phyloP scores from a whole-genome alignment of 2,888 invertebrate species.

The Latheticus oryzae region DNA sequence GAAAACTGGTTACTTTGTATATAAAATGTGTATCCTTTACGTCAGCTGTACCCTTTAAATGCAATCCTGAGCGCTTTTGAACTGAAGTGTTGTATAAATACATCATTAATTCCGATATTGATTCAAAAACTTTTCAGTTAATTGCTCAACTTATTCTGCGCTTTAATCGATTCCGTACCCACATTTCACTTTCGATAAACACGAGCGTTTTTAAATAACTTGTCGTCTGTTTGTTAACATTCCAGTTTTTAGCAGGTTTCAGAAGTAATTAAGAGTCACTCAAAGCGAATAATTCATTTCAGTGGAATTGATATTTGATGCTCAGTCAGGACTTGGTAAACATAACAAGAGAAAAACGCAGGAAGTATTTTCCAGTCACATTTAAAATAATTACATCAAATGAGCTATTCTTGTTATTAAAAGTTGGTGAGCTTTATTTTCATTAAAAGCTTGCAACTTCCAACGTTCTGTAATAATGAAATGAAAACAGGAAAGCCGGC shows the following conservation, averaged over 20 bases:
- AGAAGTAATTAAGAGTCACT: background rate
- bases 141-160: constrained; percentile 17
- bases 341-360: constrained; percentile 8
- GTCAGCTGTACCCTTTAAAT: constrained; percentile 7
- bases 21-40: constrained; percentile 1
- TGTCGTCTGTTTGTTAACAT: background rate
- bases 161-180: constrained; percentile 16
- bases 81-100: constrained; percentile 23
- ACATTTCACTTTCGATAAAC: constrained; percentile 19
- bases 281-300: constrained; percentile 1
- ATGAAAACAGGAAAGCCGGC: constrained; percentile 39
- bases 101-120: constrained; percentile 17
- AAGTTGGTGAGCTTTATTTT: constrained; percentile 38
- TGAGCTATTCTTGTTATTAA: constrained; percentile 40
- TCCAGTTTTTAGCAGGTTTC: constrained; percentile 6
- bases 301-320: constrained; percentile 26
- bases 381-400: constrained; percentile 40
- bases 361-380: constrained; percentile 25
- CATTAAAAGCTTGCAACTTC: constrained; percentile 37
- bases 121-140: constrained; percentile 19
- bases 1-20: constrained; percentile 31
- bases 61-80: constrained; percentile 15
- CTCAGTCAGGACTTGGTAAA: constrained; percentile 8
- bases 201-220: background rate
- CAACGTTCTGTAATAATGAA: constrained; percentile 39